Base-by-base conservation (phyloP, 2,888 invertebrate species). In the Electrophaes corylata region DNA sequence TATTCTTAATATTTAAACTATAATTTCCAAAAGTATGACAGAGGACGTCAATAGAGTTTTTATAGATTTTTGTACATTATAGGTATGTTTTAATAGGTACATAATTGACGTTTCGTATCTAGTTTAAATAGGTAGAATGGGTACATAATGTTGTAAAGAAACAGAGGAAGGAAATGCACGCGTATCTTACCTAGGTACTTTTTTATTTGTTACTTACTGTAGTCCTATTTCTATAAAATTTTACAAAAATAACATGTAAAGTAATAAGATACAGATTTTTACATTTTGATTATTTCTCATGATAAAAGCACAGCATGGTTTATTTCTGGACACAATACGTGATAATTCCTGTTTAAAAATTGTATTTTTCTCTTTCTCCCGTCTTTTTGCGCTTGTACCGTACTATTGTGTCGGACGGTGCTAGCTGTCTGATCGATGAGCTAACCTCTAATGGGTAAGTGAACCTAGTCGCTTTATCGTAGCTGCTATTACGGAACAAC, bases 391-490 rank as follows among this genome's bases (percentile, higher is more conserved):
- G 88, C 88, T 89, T 90, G 78, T 83, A 79, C 88, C 85, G 81
- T 84, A 79, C 76, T 86, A 78, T 79, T 83, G 72, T 86, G 76
- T 75, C 76, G 90, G 89, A 88, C 73, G 72, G 73, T 82, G 80
- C 78, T 88, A 96, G 96, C 95, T 96, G 96, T 95, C 94, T 96
- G 93, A 95, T 96, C 93, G 96, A 96, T 93, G 96, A 96, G 93
- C 93, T 95, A 93, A 93, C 95, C 81, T 93, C 94, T 81, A 94
- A 94, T 91, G 95, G 96, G 96, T 96, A 95, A 96, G 96, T 95
- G 73, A 67, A 64, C 59, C 79, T 88, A 90, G 87, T 78, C 62
- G 88, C 88, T 89, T 89, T 79, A 79, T 67, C 55, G 69, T 86
- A 83, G 78, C 73, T 72, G 75, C 75, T 76, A 78, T 75, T 31